Evolutionary conservation across 92 coral and sea anemone species (phyloP).

Genomic region (Palythoa heliodiscus): DNA sequence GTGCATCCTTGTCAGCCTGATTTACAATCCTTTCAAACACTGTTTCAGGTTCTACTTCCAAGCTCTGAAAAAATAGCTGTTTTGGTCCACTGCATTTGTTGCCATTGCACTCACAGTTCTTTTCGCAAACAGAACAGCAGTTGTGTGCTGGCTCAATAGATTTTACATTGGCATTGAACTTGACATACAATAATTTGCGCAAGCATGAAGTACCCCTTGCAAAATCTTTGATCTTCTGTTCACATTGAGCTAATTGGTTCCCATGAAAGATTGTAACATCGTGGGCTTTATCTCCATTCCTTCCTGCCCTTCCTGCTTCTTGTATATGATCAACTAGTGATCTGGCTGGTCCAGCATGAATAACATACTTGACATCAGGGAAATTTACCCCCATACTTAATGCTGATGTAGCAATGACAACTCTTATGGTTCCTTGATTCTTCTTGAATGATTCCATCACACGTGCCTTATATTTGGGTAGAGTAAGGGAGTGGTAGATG

Average conservation of each 20-base stretch:
- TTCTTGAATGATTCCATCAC: conserved; percentile 49
- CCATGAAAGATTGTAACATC: conserved; percentile 45
- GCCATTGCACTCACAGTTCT: conserved; percentile 28
- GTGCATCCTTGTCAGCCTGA: conserved; percentile 23
- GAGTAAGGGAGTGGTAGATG: conserved; percentile 53
- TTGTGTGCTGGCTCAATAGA: conserved; percentile 25
- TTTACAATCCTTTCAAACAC: conserved; percentile 16
- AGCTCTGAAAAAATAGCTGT: conserved; percentile 17
- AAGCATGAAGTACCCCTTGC: conserved; percentile 17
- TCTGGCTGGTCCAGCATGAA: conserved; percentile 52
- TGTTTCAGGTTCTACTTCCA: conserved; percentile 11
- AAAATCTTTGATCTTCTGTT: conserved; percentile 12
- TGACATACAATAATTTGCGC: conserved; percentile 26
- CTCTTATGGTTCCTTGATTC: conserved; percentile 40
- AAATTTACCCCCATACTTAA: conserved; percentile 49
- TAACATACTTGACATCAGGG: conserved; percentile 38
- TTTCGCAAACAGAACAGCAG: conserved; percentile 49
- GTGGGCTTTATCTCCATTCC: conserved; percentile 39
- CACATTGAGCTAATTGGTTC: conserved; percentile 42
- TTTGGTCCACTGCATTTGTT: conserved; percentile 26
- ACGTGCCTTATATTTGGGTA: conserved; percentile 41
- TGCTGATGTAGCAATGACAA: conserved; percentile 47
- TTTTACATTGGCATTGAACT: conserved; percentile 35
- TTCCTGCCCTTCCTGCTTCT: conserved; percentile 51
- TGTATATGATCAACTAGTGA: conserved; percentile 54